Evolutionary conservation across 2,113 vertebrate genomes (phyloP), one percentile per base, ranked within the genome.

Genomic region (Mungos mungo): DNA sequence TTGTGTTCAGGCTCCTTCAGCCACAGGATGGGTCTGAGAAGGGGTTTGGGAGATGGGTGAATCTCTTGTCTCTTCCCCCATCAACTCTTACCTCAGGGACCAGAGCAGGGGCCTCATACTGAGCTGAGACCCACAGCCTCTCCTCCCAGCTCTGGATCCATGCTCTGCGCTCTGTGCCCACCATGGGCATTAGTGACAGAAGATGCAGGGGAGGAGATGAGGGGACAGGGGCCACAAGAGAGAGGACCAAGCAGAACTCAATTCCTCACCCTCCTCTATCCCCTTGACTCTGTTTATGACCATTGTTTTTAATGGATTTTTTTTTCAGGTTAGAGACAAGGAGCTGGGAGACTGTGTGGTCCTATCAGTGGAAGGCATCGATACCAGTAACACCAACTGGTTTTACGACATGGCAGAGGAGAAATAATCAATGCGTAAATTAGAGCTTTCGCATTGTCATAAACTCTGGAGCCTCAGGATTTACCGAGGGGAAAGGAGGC

Each of bases 381-480:
- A 79, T 52, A 76, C 76, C 71, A 94, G 63, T 45, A 85, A 54
- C 15, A 63, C 21, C 38, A 82, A 89, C n/a, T 47, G 38, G 65
- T 45, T 96, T 96, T 95, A 93, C 35, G 88, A 93, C 60, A 90
- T 0, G 16, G 74, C 83, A 87, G 93, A 92, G 8, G 71, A 95
- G 95, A 91, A 91, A 72, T 84, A 91, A 95, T 95, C 96, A 93
- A 52, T 52, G 89, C 63, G 81, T 95, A 95, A 96, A 95, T 97
- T 95, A 97, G 60, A 95, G 86, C 52, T 82, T 93, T 96, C 63
- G 65, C 4, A 1, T 50, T 86, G 90, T 94, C 96, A 92, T 79
- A 68, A 95, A 95, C 81, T 68, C 74, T 0, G 6, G 94, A 88
- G 81, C 93, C 65, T 35, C 47, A 60, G 92, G 97, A 95, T 97